Percentiles rank a stretch among this genome's conserved stretches.
Conservation (phyloP, 1,140 invertebrate species). For the Phenacoccus solenopsis region DNA sequence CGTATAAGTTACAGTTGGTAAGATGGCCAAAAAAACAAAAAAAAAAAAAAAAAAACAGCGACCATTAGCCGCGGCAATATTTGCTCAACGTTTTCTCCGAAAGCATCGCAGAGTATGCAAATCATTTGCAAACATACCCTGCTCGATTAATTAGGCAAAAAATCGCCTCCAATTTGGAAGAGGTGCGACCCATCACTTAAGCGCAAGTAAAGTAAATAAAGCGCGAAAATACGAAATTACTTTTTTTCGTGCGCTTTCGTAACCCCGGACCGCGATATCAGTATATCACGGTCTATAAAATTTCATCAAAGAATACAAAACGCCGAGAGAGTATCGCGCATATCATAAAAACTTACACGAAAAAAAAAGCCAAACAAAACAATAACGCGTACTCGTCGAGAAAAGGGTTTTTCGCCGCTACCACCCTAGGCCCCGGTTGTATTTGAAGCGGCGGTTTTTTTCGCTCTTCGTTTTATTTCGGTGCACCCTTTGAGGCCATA, state of each 20-base stretch:
- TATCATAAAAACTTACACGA: background rate
- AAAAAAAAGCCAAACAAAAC: background rate
- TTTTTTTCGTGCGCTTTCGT: background rate
- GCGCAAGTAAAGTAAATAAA: background rate
- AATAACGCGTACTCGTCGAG: too few species aligned
- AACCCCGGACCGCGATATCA: background rate
- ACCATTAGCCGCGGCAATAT: too few species aligned
- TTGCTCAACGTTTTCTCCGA: too few species aligned
- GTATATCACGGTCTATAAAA: background rate
- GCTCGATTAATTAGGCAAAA: too few species aligned
- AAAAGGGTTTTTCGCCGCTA: background rate
- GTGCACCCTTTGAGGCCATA: background rate
- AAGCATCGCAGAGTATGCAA: too few species aligned
- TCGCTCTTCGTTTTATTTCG: background rate
- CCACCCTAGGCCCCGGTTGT: background rate
- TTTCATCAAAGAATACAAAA: background rate
- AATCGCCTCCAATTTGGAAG: too few species aligned
- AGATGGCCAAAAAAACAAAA: too few species aligned
- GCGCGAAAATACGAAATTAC: background rate
- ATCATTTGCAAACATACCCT: too few species aligned
- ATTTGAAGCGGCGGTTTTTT: background rate
- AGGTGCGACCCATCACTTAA: too few species aligned
- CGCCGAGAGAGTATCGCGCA: too few species aligned
- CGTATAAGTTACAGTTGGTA: too few species aligned
- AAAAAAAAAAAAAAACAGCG: too few species aligned